phyloP scores from a whole-genome alignment of 2,888 invertebrate species.

The Metallyticus violacea region DNA sequence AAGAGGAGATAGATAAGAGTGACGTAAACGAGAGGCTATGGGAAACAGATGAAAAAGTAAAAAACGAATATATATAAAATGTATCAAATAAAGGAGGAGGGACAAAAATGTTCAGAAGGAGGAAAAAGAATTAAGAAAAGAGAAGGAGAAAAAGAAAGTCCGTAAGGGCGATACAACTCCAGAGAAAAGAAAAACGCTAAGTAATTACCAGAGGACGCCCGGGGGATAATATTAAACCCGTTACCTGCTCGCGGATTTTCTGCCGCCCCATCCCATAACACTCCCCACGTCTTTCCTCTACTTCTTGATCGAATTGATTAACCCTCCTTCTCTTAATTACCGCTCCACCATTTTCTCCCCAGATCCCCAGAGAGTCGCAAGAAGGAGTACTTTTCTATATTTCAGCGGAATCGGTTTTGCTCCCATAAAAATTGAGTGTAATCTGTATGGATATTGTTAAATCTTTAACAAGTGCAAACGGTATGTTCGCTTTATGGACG shows the following conservation, averaged over 20 bases:
- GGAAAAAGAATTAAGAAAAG: not conserved
- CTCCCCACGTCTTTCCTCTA: not conserved
- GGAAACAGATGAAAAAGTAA: no score
- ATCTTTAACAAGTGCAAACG: not conserved
- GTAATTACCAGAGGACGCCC: not conserved
- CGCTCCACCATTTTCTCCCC: not conserved
- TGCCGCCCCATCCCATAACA: not conserved
- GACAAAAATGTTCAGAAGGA: not conserved
- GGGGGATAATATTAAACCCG: not conserved
- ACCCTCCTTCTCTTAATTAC: not conserved
- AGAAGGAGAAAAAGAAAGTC: not conserved
- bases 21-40: no score
- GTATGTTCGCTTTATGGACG: not conserved
- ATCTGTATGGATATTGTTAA: not conserved
- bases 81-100: no score
- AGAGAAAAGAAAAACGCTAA: not conserved
- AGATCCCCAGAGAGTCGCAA: not conserved
- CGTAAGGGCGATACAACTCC: not conserved
- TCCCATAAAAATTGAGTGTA: not conserved
- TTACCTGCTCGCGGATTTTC: not conserved
- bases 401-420: not conserved
- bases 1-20: no score
- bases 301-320: not conserved
- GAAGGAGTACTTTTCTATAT: not conserved
- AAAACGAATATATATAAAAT: no score